A percentile compares a stretch with the other conserved stretches of the same genome.
phyloP scores from a whole-genome alignment of 2,888 invertebrate species.

The Eudemis profundana region DNA sequence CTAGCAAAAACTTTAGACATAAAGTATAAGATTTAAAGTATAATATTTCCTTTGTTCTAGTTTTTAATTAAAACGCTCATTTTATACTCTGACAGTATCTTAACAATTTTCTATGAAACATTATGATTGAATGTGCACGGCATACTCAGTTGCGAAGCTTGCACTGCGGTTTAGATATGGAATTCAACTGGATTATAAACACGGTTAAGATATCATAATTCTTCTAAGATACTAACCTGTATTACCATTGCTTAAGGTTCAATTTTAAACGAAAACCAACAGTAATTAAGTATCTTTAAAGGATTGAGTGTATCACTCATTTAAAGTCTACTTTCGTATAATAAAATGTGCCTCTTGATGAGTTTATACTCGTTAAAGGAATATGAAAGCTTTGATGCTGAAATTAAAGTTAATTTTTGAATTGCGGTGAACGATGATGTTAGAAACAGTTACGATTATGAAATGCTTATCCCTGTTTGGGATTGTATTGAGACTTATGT shows the following conservation, averaged over 20 bases:
- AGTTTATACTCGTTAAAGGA: neutral
- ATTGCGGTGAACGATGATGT: slow-evolving; percentile 1
- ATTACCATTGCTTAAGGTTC: neutral
- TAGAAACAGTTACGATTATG: slow-evolving; percentile 3
- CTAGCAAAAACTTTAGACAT: neutral
- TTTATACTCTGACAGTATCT: slow-evolving; percentile 9
- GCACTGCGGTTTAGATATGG: slow-evolving; percentile 17
- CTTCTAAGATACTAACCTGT: neutral
- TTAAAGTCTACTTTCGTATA: neutral
- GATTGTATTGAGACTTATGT: neutral
- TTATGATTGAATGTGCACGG: slow-evolving; percentile 28
- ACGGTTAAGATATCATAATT: slow-evolving; percentile 24
- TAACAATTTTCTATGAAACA: slow-evolving; percentile 18
- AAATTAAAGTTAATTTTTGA: neutral
- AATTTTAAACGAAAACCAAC: neutral
- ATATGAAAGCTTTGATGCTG: neutral
- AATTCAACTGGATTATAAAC: slow-evolving; percentile 20
- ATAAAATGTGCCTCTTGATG: neutral
- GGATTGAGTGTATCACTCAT: neutral
- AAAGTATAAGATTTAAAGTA: neutral
- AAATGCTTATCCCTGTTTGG: neutral
- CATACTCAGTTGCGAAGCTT: neutral
- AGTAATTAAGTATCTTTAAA: neutral
- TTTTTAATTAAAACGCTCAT: slow-evolving; percentile 14
- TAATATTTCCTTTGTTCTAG: neutral